A percentile compares a stretch with the other conserved stretches of the same genome.
phyloP scores from a whole-genome alignment of 1,140 invertebrate species.

The Oncopodura yosiiana region DNA sequence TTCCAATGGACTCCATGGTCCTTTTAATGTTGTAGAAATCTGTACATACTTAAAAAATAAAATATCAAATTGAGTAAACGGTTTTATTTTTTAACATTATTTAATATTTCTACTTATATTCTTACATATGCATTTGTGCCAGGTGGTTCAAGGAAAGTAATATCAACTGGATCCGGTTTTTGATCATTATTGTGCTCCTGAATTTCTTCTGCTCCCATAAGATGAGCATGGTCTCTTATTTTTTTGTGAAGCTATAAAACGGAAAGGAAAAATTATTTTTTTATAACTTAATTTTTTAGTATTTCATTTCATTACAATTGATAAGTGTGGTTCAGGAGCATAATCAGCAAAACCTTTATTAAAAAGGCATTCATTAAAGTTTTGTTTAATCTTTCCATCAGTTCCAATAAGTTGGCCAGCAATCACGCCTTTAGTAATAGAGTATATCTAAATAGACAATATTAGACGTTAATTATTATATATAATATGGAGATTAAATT shows the following conservation, averaged over 20 bases:
- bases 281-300: no score
- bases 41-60: constrained; percentile 5
- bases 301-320: constrained; percentile 11
- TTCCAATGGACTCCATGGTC: constrained; percentile 68
- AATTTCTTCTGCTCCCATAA: no score
- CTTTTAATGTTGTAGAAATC: constrained; percentile 45
- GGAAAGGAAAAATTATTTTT: no score
- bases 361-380: constrained; percentile 51
- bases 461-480: background rate
- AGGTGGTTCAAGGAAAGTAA: constrained; percentile 15
- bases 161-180: constrained; percentile 2
- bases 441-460: constrained; percentile 55
- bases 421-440: constrained; percentile 60
- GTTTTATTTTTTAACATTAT: background rate
- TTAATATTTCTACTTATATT: constrained; percentile 19
- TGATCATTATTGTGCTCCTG: constrained; percentile 17
- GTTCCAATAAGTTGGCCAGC: constrained; percentile 44
- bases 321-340: constrained; percentile 49
- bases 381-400: constrained; percentile 41
- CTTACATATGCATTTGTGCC: constrained; percentile 5
- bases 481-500: no score
- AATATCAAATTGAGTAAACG: background rate
- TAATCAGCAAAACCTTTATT: constrained; percentile 52
- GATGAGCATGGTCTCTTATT: no score
- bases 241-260: no score